Percentiles rank a stretch among this genome's conserved stretches.
phyloP scores from a whole-genome alignment of 2,113 vertebrate species.

The Indicator indicator region DNA sequence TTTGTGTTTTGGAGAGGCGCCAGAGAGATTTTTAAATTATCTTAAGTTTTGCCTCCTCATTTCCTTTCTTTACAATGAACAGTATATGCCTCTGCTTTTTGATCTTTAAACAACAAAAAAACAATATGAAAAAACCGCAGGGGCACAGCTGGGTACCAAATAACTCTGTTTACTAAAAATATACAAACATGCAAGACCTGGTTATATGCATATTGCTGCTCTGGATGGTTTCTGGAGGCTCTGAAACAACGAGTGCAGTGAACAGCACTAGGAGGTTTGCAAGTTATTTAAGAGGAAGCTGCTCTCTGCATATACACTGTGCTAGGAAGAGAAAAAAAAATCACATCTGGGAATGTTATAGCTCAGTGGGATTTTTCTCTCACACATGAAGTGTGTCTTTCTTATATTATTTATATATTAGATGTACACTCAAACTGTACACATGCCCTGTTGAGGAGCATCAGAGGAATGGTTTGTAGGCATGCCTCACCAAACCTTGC shows the following conservation, averaged over 20 bases:
- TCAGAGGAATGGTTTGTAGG: background rate
- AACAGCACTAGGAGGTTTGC: background rate
- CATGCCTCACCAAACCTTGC: background rate
- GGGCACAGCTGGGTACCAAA: constrained; percentile 55
- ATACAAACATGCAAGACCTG: constrained; percentile 20
- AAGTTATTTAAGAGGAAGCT: background rate
- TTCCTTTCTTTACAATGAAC: constrained; percentile 65
- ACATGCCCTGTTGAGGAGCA: background rate
- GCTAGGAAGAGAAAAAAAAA: background rate
- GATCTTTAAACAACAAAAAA: constrained; percentile 58
- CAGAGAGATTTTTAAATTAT: constrained; percentile 70
- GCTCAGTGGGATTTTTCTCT: constrained; percentile 24
- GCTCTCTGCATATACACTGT: background rate
- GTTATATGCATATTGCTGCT: constrained; percentile 5
- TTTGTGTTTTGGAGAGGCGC: constrained; percentile 63
- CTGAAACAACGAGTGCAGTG: background rate
- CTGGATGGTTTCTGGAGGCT: constrained; percentile 21
- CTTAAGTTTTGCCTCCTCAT: constrained; percentile 67
- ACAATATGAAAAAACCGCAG: constrained; percentile 43
- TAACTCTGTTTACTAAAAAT: constrained; percentile 59
- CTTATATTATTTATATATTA: background rate
- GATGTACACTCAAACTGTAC: background rate
- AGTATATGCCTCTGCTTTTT: constrained; percentile 51
- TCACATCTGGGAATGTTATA: constrained; percentile 31
- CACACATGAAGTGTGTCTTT: background rate